Percentiles rank a stretch among this genome's conserved stretches.
phyloP scores from a whole-genome alignment of 2,888 invertebrate species.

The Ennomos erosarius region DNA sequence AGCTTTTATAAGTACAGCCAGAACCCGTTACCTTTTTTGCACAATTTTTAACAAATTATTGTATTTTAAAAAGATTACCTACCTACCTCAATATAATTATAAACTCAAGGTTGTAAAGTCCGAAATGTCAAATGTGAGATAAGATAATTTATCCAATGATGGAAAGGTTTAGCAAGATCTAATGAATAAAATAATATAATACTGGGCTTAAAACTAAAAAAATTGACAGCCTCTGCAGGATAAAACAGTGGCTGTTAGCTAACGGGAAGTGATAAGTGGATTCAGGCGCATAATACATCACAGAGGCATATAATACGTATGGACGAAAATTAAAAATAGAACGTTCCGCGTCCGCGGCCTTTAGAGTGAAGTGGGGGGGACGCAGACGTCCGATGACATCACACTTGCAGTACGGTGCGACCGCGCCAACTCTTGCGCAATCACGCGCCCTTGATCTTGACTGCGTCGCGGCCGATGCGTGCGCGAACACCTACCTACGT shows the following conservation, averaged over 20 bases:
- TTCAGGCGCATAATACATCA: constrained; percentile 23
- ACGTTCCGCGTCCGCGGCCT: constrained; percentile 75
- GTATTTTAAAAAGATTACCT: constrained; percentile 19
- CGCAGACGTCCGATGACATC: constrained; percentile 79
- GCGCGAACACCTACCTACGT: constrained; percentile 65
- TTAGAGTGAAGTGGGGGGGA: constrained; percentile 57
- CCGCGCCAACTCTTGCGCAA: constrained; percentile 84
- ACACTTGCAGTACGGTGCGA: constrained; percentile 79
- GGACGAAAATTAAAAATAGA: constrained; percentile 69
- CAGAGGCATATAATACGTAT: constrained; percentile 33
- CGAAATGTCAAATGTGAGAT: constrained; percentile 31
- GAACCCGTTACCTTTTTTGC: constrained; percentile 22
- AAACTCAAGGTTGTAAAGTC: constrained; percentile 31
- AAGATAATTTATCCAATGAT: constrained; percentile 9
- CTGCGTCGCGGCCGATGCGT: constrained; percentile 83
- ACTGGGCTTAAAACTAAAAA: not conserved
- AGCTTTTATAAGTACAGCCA: too few relatives aligned
- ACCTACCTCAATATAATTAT: constrained; percentile 36
- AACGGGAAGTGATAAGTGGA: constrained; percentile 36
- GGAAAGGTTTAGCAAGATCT: constrained; percentile 10
- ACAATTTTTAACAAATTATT: constrained; percentile 18
- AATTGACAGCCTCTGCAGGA: not conserved
- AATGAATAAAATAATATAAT: too few relatives aligned
- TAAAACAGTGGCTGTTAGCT: constrained; percentile 5
- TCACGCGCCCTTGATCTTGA: constrained; percentile 85